Evolutionary conservation across 2,113 vertebrate species (phyloP), one percentile per base, ranked within the genome.

Genomic region (Pyrgilauda ruficollis): DNA sequence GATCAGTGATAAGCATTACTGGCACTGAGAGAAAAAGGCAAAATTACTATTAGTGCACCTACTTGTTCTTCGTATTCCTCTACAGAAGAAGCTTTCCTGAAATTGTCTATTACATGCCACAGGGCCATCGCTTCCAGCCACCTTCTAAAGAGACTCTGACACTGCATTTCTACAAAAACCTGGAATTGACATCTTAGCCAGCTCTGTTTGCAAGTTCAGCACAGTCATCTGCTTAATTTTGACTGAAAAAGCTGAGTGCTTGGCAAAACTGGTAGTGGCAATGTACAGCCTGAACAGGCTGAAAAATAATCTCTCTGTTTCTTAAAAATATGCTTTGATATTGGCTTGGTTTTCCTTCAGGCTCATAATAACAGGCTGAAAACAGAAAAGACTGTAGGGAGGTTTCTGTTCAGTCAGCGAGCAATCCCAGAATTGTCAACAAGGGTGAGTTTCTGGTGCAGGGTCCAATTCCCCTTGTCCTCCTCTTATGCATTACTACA

Each of bases 141-240:
- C 53, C 75, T 72, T 11, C 52, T 84, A 50, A 47, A 84, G 22
- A 81, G 41, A 24, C 23, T 85, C 37, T 78, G 56, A 87, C 30
- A 49, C 4, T 43, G 14, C 35, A 67, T 67, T 87, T 56, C 59
- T 77, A 30, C 37, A 70, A 39, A 68, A 87, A 61, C 39, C 41
- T 62, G 44, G 30, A 52, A 61, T 7, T 0, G 0, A 23, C 2
- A 1, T 46, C 50, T 75, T 39, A 56, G 30, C n/a, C n/a, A 41
- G 39, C 35, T 86, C 53, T 9, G 2, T 62, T 44, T 84, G 81
- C 27, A 88, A 79, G 53, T 62, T 69, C 50, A 93, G 43, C 35
- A 13, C 43, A 74, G 33, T 78, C 3, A 2, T 70, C 50, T 70
- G 47, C 87, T 70, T 95, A 43, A 69, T 94, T 89, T 59, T 85